Evolutionary conservation across 2,797 vertebrate genomes (phyloP), one percentile per base, ranked within the genome.

Genomic region (Typhlichthys eigenmanni): DNA sequence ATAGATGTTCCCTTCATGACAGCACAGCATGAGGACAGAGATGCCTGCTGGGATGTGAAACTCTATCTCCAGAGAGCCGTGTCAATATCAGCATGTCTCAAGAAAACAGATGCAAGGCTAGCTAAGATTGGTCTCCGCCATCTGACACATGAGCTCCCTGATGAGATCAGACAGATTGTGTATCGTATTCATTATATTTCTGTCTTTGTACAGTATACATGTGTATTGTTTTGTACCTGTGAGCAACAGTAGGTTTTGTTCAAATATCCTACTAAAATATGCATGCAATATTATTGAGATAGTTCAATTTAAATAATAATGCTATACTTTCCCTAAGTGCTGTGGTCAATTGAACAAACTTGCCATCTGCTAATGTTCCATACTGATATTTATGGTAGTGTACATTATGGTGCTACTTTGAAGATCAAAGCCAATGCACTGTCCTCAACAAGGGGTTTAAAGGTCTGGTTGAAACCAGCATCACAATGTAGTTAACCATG

Each of bases 61-160:
- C 75, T 77, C 80, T 73, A 73, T 74, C 75, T 66, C 53, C 34
- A 43, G 53, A 66, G 74, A 79, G 69, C 62, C 55, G 50, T 78
- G 75, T 78, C 71, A 76, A 78, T 59, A 81, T 56, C 79, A 73
- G 79, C 75, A 75, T 77, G 82, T 79, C 69, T 77, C 78, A 70
- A 71, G 69, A 68, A 73, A 72, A 64, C 70, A 43, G 11, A 60
- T 51, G 34, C 68, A 51, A 49, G 60, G 53, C 63, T 43, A 46
- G 34, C 47, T 43, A 55, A 45, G 51, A n/a, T 3, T 10, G 5
- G 19, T 49, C 17, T 13, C 46, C 4, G 29, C 11, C 4, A 29
- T 48, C 46, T 59, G 46, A 8, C 7, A 48, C 5, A 32, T 43
- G 14, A 11, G 46, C n/a, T 4, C 29, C 12, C 13, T 32, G 32